Conservation (phyloP, 2,888 invertebrate species). For the Drosophila kuntzei region DNA sequence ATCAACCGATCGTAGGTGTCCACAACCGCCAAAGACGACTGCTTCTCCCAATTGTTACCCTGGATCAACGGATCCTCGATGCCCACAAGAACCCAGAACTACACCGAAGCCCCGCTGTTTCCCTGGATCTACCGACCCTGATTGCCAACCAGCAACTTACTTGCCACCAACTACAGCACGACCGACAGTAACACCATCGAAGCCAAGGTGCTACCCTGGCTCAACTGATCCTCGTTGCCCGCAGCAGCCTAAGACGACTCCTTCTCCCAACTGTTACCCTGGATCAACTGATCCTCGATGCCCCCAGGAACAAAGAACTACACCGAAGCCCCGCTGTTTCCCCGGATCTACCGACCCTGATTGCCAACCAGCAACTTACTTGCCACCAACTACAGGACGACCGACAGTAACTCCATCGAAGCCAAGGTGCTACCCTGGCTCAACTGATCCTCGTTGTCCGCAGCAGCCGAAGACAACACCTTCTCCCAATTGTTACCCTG, state of each 20-base stretch:
- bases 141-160: slow-evolving; percentile 6
- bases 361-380: slow-evolving; percentile 5
- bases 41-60: neutral
- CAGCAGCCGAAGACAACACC: slow-evolving; percentile 33
- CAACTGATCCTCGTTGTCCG: slow-evolving; percentile 64
- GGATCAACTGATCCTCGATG: slow-evolving; percentile 7
- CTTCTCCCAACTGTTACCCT: slow-evolving; percentile 2
- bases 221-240: slow-evolving; percentile 6
- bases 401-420: neutral
- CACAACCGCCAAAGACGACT: too few relatives aligned
- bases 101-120: neutral
- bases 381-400: slow-evolving; percentile 4
- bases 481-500: slow-evolving; percentile 77
- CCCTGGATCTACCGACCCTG: slow-evolving; percentile 5
- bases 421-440: slow-evolving; percentile 5
- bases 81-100: neutral
- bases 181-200: neutral
- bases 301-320: neutral
- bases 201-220: slow-evolving; percentile 7
- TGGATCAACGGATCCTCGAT: slow-evolving; percentile 5
- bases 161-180: neutral
- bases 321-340: slow-evolving; percentile 1
- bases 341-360: slow-evolving; percentile 19
- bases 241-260: slow-evolving; percentile 1
- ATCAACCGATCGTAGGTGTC: slow-evolving; percentile 55